Conservation (phyloP, 1,140 invertebrate genomes). For the Eubasilissa regina region DNA sequence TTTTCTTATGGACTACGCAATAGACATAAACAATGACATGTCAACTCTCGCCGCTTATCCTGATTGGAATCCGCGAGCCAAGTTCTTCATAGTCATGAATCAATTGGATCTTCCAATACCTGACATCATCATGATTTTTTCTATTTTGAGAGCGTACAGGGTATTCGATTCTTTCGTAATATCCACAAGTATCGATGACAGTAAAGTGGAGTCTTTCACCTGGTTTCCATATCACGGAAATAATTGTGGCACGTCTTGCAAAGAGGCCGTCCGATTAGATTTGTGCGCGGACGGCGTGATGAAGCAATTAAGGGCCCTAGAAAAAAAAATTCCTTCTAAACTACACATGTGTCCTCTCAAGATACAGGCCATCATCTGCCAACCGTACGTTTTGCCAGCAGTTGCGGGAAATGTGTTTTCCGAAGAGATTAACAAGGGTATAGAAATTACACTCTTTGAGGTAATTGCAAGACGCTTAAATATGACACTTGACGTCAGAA, state of each 20-base stretch:
- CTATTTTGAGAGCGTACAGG: background rate
- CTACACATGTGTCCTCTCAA: background rate
- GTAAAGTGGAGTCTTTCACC: background rate
- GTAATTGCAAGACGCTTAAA: background rate
- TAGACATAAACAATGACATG: background rate
- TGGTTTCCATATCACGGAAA: background rate
- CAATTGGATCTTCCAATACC: background rate
- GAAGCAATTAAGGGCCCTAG: background rate
- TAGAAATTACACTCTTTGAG: background rate
- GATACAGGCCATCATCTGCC: background rate
- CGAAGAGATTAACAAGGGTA: background rate
- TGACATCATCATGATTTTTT: background rate
- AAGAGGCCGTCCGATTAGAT: background rate
- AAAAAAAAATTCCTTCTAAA: background rate
- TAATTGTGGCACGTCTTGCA: background rate
- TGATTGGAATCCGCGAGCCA: background rate
- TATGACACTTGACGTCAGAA: background rate
- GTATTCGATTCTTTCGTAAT: constrained; percentile 3
- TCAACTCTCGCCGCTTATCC: background rate
- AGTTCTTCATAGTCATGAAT: background rate
- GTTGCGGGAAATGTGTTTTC: background rate
- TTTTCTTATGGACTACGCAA: background rate
- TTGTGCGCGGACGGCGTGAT: background rate
- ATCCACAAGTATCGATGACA: background rate
- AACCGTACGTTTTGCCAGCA: background rate